These are phyloP conservation scores for Gambusia yucatana DNA, from an alignment of 2,797 vertebrate species.

Conservation along the genomic window DNA sequence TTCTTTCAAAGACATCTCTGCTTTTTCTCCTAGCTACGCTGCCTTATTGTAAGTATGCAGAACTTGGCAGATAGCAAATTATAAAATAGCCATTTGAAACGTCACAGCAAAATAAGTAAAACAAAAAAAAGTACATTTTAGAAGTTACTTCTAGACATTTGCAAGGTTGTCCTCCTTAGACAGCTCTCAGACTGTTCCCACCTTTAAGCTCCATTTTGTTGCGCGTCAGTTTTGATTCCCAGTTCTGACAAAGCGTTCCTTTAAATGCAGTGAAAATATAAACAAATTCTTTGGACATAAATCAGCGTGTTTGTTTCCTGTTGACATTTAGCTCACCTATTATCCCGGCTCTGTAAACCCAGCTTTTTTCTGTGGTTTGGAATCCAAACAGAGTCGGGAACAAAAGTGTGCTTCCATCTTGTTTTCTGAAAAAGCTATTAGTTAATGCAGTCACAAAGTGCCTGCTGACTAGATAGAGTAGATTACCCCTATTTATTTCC, in stretches of 20 bases:
- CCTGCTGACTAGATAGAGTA: conserved; percentile 1
- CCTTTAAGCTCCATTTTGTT: neutral
- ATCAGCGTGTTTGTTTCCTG: neutral
- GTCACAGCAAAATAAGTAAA: neutral
- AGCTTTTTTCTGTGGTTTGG: neutral
- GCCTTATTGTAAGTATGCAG: neutral
- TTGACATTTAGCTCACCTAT: neutral
- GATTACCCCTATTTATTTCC: neutral
- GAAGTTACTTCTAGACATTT: neutral
- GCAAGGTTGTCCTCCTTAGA: neutral
- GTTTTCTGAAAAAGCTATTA: conserved; percentile 2
- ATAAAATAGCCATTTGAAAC: neutral
- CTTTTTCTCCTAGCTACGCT: neutral
- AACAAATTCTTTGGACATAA: neutral
- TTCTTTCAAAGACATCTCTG: neutral
- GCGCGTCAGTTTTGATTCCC: neutral
- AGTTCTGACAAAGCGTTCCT: neutral
- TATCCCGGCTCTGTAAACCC: neutral
- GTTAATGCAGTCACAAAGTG: neutral
- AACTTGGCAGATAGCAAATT: neutral
- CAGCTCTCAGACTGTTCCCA: neutral
- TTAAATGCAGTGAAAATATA: neutral
- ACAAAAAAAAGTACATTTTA: neutral
- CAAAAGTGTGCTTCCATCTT: neutral
- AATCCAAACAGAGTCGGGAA: neutral